phyloP scores from a whole-genome alignment of 2,797 vertebrate species.

The Cossypha niveicapilla region DNA sequence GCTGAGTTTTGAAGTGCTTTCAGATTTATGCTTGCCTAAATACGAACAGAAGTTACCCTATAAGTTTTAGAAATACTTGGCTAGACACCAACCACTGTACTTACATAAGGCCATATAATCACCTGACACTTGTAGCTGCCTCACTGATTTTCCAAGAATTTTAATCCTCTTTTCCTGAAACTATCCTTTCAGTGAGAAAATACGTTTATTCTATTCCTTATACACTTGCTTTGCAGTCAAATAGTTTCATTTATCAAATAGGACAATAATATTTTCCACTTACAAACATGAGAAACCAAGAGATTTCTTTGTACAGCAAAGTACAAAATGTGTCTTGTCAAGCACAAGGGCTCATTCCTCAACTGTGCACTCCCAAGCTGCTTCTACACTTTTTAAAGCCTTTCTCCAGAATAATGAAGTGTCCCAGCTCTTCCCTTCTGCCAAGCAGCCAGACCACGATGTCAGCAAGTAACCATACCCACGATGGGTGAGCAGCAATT shows the following conservation, averaged over 20 bases:
- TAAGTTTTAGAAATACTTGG: slow-evolving; percentile 52
- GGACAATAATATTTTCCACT: background rate
- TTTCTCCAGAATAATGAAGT: background rate
- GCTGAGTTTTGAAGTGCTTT: background rate
- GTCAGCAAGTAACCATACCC: background rate
- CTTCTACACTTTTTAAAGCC: background rate
- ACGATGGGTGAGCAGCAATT: background rate
- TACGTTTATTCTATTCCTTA: slow-evolving; percentile 18
- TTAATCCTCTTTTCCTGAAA: slow-evolving; percentile 63
- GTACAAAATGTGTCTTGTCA: background rate
- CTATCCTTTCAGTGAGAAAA: slow-evolving; percentile 17
- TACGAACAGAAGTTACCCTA: slow-evolving; percentile 17
- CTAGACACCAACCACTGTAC: slow-evolving; percentile 7
- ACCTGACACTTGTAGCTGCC: slow-evolving; percentile 51
- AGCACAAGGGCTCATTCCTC: background rate
- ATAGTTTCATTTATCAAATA: background rate
- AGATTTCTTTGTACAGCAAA: background rate
- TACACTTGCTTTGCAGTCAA: background rate
- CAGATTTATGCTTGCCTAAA: background rate
- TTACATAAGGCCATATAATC: slow-evolving; percentile 51
- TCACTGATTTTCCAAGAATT: slow-evolving; percentile 54
- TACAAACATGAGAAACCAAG: background rate
- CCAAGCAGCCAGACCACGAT: background rate
- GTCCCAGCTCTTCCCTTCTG: background rate
- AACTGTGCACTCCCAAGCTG: background rate